Evolutionary conservation across 2,888 invertebrate genomes (phyloP), one percentile per base, ranked within the genome.

Genomic region (Saturnia japonica): DNA sequence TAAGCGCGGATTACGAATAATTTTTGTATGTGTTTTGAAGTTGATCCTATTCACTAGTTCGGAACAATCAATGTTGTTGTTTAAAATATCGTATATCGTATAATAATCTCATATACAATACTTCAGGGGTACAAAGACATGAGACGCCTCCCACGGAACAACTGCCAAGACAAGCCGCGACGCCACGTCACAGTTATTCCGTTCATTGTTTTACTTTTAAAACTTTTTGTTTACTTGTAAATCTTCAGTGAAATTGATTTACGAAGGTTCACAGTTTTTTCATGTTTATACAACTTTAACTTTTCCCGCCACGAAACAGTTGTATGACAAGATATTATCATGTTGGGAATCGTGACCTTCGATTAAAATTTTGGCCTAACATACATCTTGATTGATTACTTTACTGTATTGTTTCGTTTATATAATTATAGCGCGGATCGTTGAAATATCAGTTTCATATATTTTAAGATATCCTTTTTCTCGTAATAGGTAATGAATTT

Each of bases 201-300:
- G 40, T 64, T 40, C 40, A 64, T 71, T 70, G 67, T 42, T 62
- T 51, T 67, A 70, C 64, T 72, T 47, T n/a, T 72, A 72, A 72
- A 72, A 25, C 25, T 57, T 28, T 57, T 57, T 66, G 54, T 66
- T 71, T 69, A 25, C 34, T 60, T 16, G 57, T 16, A 16, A 34
- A 62, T 60, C 57, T 43, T 64, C 34, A 64, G 34, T 64, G 64
- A 40, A 64, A 64, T 40, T 16, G 64, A 64, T 40, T 64, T 64
- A n/a, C 40, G 8, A 40, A 64, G 40, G 64, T 64, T 64, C 40
- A 40, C 40, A 19, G 34, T 40, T 40, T 40, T 54, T 64, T 40
- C 40, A 64, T 64, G 40, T 16, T 64, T 64, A n/a, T 40, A n/a
- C 9, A 19, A 62, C 60, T 2, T 40, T n/a, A 64, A 40, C 64